Base-by-base conservation (phyloP, 1,140 invertebrate genomes). In the Cyclina sinensis region DNA sequence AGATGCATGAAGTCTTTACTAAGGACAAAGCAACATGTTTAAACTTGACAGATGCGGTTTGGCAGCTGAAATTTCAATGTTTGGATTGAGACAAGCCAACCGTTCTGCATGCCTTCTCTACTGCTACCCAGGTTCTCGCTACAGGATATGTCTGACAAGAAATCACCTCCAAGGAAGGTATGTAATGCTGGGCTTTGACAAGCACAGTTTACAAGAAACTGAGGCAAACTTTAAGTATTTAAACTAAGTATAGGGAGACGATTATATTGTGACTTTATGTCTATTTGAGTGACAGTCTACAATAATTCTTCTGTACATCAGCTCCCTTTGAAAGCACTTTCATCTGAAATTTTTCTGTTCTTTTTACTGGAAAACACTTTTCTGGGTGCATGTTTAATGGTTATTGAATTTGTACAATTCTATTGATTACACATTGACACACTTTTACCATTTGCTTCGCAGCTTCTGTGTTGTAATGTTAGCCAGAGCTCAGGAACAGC, bases 81-180 rank as follows among this genome's bases (percentile, higher is more conserved):
- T 83, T 65, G 46, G 62, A 39, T 62, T 87, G 76, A 87, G 14
- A 57, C 74, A 14, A 43, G 37, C 74, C 85, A 37, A 80, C 35
- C 73, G 21, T 62, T 91, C 92, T 93, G 92, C 91, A 93, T 93
- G 92, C 92, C 92, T 90, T 91, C 91, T 70, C 88, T 93, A 92
- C 91, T 90, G 51, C 88, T 89, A 37, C 79, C 89, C 79, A 91
- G 91, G 87, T 91, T 90, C 78, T 91, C 80, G 91, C 82, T 92
- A 86, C 90, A 83, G 92, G 93, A 92, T 80, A 94, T 94, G 94
- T 94, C 94, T 92, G 94, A 94, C 90, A 94, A 94, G 91, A 94
- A 94, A 92, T 94, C 94, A 85, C 94, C 94, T 91, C 93, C 94
- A 89, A 91, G 90, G 88, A 94, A 94, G 93, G 93, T 94, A 90